Percentiles rank a stretch among this genome's conserved stretches.
phyloP scores from a whole-genome alignment of 1,140 invertebrate species.

The Apocrypta bakeri region DNA sequence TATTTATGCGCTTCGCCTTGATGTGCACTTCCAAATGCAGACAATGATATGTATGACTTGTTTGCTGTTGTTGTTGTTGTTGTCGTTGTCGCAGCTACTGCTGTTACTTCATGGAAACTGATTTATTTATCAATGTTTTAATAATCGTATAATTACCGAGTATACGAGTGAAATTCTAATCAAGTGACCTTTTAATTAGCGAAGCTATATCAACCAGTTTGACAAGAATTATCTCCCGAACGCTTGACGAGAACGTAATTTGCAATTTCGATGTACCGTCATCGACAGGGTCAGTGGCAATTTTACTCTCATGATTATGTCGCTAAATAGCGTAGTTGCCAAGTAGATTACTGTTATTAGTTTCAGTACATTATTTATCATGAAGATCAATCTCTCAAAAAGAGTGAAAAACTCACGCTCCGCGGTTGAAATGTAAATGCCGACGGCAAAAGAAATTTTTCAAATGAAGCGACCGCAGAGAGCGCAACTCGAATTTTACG shows the following conservation, averaged over 20 bases:
- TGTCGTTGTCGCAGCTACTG: too few species aligned
- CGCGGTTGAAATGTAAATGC: neutral
- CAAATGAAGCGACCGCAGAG: neutral
- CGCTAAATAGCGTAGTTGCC: too few species aligned
- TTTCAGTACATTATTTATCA: neutral
- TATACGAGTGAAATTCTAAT: too few species aligned
- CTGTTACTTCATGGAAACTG: too few species aligned
- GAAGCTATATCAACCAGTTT: too few species aligned
- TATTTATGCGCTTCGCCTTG: neutral
- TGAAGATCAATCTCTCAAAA: neutral
- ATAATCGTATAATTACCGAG: too few species aligned
- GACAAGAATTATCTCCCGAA: neutral
- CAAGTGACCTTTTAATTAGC: too few species aligned
- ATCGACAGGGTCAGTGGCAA: too few species aligned
- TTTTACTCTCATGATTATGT: too few species aligned
- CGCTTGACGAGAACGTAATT: neutral
- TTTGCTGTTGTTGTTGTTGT: too few species aligned
- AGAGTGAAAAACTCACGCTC: neutral
- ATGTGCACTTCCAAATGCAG: neutral
- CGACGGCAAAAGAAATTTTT: neutral
- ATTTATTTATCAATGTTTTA: too few species aligned
- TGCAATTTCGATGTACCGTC: neutral
- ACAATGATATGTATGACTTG: too few species aligned
- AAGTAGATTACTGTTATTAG: neutral
- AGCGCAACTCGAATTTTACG: neutral